These are phyloP conservation scores for Diuraphis noxia DNA, from an alignment of 1,140 invertebrate genomes.

Conservation along the genomic window DNA sequence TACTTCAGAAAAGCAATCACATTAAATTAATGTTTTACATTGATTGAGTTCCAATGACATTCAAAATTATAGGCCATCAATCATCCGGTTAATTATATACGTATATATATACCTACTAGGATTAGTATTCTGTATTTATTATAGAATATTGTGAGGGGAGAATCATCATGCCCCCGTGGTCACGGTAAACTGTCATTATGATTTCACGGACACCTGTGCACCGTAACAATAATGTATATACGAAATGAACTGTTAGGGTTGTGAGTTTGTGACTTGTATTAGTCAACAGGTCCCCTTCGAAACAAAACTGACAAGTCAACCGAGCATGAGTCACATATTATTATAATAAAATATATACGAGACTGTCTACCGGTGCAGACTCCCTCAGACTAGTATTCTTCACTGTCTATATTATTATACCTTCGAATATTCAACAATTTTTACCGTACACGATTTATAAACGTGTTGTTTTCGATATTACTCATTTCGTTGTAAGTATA, in stretches of 20 bases:
- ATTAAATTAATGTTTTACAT: conserved; percentile 7
- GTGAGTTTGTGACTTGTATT: conserved; percentile 12
- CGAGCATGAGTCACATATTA: not conserved
- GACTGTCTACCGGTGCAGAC: not conserved
- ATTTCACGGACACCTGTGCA: conserved; percentile 42
- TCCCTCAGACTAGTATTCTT: not conserved
- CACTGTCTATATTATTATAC: not conserved
- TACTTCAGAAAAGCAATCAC: not conserved
- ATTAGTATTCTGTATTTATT: not conserved
- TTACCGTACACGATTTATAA: not conserved
- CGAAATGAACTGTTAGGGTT: conserved; percentile 23
- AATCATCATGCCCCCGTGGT: not conserved
- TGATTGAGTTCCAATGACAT: conserved; percentile 12
- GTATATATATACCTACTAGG: not conserved
- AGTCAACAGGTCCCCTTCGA: conserved; percentile 23
- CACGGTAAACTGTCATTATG: not conserved
- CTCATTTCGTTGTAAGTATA: not conserved
- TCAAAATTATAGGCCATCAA: conserved; percentile 15
- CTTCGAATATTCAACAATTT: not conserved
- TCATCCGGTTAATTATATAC: conserved; percentile 17
- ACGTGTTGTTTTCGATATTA: not conserved
- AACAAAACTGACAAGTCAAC: not conserved
- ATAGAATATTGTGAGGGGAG: not conserved
- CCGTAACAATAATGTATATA: not conserved
- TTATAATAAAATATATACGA: not conserved